Evolutionary conservation across 2,113 vertebrate genomes (phyloP).

Genomic region (Lontra canadensis): DNA sequence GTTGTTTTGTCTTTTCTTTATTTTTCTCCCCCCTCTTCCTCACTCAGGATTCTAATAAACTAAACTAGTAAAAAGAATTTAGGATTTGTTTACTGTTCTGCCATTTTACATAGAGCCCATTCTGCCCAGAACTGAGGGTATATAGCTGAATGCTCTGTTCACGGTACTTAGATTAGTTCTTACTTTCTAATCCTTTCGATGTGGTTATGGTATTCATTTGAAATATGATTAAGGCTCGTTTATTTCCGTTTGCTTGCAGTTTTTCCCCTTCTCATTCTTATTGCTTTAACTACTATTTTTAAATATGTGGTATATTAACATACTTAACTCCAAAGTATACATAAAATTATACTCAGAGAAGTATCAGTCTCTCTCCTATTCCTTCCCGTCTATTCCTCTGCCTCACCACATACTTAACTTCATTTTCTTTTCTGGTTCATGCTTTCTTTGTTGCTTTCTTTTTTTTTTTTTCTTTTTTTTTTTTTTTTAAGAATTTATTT

Average conservation of each 20-base stretch:
- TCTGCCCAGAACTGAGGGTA: neutral
- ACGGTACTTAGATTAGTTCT: neutral
- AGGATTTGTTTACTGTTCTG: neutral
- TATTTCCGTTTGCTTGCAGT: neutral
- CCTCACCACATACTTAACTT: neutral
- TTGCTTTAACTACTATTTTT: neutral
- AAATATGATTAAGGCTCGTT: neutral
- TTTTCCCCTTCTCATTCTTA: neutral
- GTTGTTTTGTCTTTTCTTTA: neutral
- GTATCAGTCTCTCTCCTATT: neutral
- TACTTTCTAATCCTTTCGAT: neutral
- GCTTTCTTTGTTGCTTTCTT: neutral
- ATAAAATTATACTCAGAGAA: neutral
- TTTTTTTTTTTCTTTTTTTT: neutral
- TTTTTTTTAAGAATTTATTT: neutral
- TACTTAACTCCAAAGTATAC: neutral
- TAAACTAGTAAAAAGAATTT: neutral
- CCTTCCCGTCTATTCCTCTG: accelerated
- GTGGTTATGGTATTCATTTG: neutral
- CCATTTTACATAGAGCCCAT: neutral
- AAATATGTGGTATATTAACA: neutral
- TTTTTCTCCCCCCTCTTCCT: neutral
- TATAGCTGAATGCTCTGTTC: neutral
- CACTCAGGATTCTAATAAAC: neutral
- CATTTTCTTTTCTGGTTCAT: neutral